Conservation (phyloP, 2,888 invertebrate species). For the Empis livida region DNA sequence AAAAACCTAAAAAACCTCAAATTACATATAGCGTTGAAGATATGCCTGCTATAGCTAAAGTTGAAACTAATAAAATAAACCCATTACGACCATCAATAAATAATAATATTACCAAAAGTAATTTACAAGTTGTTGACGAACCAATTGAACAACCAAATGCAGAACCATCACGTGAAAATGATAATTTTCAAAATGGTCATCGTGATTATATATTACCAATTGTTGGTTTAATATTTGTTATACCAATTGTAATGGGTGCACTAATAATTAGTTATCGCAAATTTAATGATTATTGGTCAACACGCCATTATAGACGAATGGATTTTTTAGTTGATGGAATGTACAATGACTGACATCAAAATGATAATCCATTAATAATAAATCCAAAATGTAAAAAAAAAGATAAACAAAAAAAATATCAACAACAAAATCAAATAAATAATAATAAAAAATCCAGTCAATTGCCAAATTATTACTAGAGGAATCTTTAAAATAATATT, state of each 20-base stretch:
- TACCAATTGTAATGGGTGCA: slow-evolving; percentile 52
- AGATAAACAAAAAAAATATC: too few relatives aligned
- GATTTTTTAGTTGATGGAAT: slow-evolving; percentile 81
- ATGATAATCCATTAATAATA: too few relatives aligned
- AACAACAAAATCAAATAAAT: too few relatives aligned
- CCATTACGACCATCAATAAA: slow-evolving; percentile 1
- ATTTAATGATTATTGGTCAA: slow-evolving; percentile 73
- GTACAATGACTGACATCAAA: slow-evolving; percentile 57
- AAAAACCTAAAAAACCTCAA: slow-evolving; percentile 40
- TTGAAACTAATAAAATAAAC: slow-evolving; percentile 5
- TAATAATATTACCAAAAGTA: slow-evolving; percentile 10
- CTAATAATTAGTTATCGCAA: slow-evolving; percentile 53
- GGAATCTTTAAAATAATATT: too few relatives aligned
- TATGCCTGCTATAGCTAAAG: slow-evolving; percentile 18
- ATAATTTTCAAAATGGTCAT: slow-evolving; percentile 23
- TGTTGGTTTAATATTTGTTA: slow-evolving; percentile 56
- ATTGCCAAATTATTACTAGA: too few relatives aligned
- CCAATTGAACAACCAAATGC: slow-evolving; percentile 19
- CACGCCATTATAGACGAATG: slow-evolving; percentile 76
- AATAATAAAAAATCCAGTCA: too few relatives aligned
- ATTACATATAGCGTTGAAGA: slow-evolving; percentile 37
- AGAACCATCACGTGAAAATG: slow-evolving; percentile 25
- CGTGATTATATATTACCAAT: slow-evolving; percentile 62
- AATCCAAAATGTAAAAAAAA: too few relatives aligned
- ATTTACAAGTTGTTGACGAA: slow-evolving; percentile 1